Evolutionary conservation across 2,113 vertebrate genomes (phyloP).

Genomic region (Dicrurus megarhynchus): DNA sequence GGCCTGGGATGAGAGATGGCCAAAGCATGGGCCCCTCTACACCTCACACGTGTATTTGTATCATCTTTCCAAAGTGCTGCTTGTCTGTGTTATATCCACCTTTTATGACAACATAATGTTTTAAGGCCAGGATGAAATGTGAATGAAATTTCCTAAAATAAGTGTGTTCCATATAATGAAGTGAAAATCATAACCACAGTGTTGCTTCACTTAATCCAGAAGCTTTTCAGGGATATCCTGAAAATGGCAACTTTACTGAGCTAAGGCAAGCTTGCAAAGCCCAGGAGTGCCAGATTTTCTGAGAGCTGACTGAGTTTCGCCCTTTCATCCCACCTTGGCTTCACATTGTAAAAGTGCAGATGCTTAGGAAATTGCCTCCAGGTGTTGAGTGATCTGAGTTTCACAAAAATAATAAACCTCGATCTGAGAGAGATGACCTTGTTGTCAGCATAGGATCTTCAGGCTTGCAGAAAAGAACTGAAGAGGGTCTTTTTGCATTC

Average conservation of each 20-base stretch:
- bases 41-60: not conserved
- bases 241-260: not conserved
- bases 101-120: not conserved
- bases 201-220: not conserved
- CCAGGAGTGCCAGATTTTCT: not conserved
- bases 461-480: not conserved
- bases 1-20: not conserved
- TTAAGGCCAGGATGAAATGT: not conserved
- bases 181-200: not conserved
- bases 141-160: not conserved
- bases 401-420: slow-evolving; percentile 52
- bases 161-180: not conserved
- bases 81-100: not conserved
- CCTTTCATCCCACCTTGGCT: slow-evolving; percentile 42
- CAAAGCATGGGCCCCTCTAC: not conserved
- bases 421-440: slow-evolving; percentile 20
- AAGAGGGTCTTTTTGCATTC: not conserved
- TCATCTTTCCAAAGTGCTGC: not conserved
- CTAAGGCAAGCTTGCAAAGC: not conserved
- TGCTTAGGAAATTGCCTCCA: slow-evolving; percentile 60
- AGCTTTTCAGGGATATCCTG: not conserved
- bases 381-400: slow-evolving; percentile 34
- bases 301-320: slow-evolving; percentile 1
- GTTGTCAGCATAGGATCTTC: not conserved
- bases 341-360: slow-evolving; percentile 57